phyloP scores from a whole-genome alignment of 2,113 vertebrate species.

The Protomyctophum bolini region DNA sequence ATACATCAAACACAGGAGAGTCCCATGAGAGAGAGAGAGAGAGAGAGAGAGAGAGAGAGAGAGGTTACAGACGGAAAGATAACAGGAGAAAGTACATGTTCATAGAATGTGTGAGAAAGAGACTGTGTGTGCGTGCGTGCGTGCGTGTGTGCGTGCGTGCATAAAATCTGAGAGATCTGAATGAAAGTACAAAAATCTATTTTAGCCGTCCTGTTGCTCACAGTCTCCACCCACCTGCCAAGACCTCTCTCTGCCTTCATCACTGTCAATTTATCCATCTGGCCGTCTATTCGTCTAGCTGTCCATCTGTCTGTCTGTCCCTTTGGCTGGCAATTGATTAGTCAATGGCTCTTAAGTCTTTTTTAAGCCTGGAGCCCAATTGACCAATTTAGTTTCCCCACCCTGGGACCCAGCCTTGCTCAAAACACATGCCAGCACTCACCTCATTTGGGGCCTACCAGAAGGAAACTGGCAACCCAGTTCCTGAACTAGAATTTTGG shows the following conservation, averaged over 20 bases:
- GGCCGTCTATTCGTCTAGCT: conserved; percentile 35
- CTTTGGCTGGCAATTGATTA: neutral
- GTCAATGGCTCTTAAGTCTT: neutral
- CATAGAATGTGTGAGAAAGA: neutral
- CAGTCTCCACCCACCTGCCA: conserved; percentile 7
- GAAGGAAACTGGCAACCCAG: no score
- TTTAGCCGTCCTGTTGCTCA: neutral
- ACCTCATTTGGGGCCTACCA: neutral
- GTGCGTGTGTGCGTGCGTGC: neutral
- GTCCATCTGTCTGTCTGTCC: conserved; percentile 14
- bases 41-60: neutral
- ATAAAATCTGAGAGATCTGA: neutral
- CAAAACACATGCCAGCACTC: neutral
- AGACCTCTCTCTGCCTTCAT: conserved; percentile 28
- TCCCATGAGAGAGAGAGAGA: neutral
- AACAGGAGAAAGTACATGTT: neutral
- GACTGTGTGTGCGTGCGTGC: neutral
- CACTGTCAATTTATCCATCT: conserved; percentile 21
- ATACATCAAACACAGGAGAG: conserved; percentile 32
- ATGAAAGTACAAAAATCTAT: neutral
- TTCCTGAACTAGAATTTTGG: no score
- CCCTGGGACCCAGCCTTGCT: neutral
- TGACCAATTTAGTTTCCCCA: neutral
- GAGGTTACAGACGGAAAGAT: neutral
- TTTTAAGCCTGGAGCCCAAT: neutral